A percentile compares a stretch with the other conserved stretches of the same genome.
phyloP scores from a whole-genome alignment of 2,888 invertebrate genomes.

The Xylota segnis region DNA sequence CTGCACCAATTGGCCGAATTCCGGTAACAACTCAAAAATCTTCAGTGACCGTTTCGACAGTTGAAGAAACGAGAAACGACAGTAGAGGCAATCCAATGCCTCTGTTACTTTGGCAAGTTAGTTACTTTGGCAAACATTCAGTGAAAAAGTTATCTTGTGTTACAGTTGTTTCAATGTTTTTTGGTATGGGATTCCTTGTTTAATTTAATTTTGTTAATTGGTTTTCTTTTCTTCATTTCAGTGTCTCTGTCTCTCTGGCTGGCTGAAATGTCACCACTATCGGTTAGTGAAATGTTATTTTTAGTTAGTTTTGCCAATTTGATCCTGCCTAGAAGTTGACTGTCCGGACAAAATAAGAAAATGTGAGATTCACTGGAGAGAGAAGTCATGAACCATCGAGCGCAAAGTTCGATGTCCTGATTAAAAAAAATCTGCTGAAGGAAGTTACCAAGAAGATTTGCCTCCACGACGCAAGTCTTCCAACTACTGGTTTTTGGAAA shows the following conservation, averaged over 20 bases:
- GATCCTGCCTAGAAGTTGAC: too few relatives aligned
- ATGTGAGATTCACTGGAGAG: too few relatives aligned
- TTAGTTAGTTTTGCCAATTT: not conserved
- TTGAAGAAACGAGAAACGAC: not conserved
- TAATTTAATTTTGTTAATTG: conserved; percentile 30
- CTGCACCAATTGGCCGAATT: not conserved
- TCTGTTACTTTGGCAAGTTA: too few relatives aligned
- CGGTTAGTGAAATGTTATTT: conserved; percentile 1
- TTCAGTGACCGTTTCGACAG: not conserved
- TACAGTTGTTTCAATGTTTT: not conserved
- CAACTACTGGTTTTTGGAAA: too few relatives aligned
- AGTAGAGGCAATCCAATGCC: conserved; percentile 11
- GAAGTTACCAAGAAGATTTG: too few relatives aligned
- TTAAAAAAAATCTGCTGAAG: too few relatives aligned
- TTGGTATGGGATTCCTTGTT: conserved; percentile 8
- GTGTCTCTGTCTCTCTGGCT: not conserved
- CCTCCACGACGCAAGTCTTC: too few relatives aligned
- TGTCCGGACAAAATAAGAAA: too few relatives aligned
- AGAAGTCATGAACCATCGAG: too few relatives aligned
- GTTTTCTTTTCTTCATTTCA: conserved; percentile 11
- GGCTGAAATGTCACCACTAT: not conserved
- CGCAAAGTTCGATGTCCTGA: too few relatives aligned
- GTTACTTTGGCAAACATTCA: not conserved
- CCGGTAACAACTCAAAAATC: not conserved
- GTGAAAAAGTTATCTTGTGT: not conserved